phyloP scores from a whole-genome alignment of 2,113 vertebrate species.

The Cyanoramphus novaezelandiae region DNA sequence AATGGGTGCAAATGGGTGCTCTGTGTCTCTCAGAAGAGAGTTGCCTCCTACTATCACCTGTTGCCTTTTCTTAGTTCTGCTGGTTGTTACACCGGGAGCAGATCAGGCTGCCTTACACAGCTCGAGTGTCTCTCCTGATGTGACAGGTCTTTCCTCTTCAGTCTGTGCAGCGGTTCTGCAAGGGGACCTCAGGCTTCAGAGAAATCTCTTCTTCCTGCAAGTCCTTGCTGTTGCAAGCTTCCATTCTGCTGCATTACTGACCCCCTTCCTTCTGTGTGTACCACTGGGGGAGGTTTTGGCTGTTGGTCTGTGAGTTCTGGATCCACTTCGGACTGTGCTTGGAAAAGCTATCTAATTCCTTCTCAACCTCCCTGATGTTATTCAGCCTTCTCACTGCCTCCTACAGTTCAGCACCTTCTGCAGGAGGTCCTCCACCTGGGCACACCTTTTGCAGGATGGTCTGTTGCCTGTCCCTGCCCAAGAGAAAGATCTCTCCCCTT shows the following conservation, averaged over 20 bases:
- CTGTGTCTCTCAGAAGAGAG: neutral
- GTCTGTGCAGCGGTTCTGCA: neutral
- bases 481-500: neutral
- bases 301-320: neutral
- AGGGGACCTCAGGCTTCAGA: neutral
- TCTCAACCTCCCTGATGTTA: neutral
- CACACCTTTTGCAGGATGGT: neutral
- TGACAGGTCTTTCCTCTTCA: neutral
- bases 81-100: neutral
- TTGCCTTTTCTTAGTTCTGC: neutral
- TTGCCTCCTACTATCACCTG: neutral
- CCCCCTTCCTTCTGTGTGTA: neutral
- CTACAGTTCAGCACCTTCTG: neutral
- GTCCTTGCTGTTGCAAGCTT: neutral
- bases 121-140: neutral
- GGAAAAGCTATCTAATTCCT: too few relatives aligned
- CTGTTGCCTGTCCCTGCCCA: neutral
- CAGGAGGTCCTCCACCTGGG: neutral
- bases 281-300: neutral
- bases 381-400: neutral
- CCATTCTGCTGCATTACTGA: neutral
- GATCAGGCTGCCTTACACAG: neutral
- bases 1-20: neutral
- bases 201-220: neutral
- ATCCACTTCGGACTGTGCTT: neutral